Conservation (phyloP, 2,888 invertebrate species). For the Eupithecia centaureata region DNA sequence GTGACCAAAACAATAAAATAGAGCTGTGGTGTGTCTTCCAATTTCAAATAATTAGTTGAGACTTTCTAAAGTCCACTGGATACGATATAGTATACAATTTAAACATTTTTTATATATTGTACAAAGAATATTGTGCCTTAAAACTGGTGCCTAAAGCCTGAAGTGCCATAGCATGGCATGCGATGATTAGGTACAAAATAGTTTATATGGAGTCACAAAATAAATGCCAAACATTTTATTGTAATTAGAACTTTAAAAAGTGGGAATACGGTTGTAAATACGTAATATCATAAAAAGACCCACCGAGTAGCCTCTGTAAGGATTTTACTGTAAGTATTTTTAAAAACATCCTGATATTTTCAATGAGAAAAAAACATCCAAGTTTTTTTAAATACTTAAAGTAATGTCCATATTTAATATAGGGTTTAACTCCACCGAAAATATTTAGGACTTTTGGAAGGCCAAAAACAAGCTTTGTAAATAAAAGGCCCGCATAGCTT, state of each 20-base stretch:
- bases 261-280: constrained; percentile 68
- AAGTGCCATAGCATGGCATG: constrained; percentile 70
- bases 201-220: constrained; percentile 79
- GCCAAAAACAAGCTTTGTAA: constrained; percentile 78
- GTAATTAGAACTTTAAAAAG: constrained; percentile 59
- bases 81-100: constrained; percentile 49
- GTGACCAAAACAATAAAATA: background rate
- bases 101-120: constrained; percentile 47
- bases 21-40: background rate
- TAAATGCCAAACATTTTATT: constrained; percentile 79
- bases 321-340: constrained; percentile 24
- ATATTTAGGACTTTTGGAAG: constrained; percentile 69
- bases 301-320: constrained; percentile 72
- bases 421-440: constrained; percentile 71
- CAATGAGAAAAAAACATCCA: background rate
- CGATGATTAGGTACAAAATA: constrained; percentile 72
- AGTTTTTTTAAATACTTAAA: constrained; percentile 28
- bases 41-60: background rate
- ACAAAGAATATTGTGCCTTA: constrained; percentile 67
- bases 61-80: constrained; percentile 2
- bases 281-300: constrained; percentile 68
- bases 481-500: constrained; percentile 57
- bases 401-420: constrained; percentile 31
- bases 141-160: constrained; percentile 68
- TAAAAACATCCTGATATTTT: background rate